A percentile compares a stretch with the other conserved stretches of the same genome.
These are phyloP conservation scores for Mus musculus DNA, from an alignment of 2,113 vertebrate species.

Conservation along the genomic window DNA sequence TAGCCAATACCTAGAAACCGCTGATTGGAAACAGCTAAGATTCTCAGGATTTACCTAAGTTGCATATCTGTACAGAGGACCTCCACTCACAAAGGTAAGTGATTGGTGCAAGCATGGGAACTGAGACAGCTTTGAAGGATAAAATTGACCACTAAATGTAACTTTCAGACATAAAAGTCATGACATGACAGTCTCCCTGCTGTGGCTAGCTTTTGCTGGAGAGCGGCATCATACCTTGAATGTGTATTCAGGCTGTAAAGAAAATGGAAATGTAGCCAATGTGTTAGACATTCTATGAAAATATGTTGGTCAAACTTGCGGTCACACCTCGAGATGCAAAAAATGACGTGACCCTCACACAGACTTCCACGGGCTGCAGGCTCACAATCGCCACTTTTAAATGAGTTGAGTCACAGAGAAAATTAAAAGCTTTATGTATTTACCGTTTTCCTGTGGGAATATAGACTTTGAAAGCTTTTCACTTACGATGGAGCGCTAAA, in stretches of 20 bases:
- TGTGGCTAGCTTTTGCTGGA: background rate
- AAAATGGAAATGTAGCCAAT: constrained; percentile 28
- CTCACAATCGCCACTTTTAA: background rate
- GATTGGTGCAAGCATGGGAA: background rate
- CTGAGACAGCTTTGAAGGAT: background rate
- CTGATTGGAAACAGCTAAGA: constrained; percentile 28
- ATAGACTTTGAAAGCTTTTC: constrained; percentile 52
- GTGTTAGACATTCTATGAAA: constrained; percentile 30
- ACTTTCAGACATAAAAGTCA: background rate
- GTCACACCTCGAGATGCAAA: background rate
- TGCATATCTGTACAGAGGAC: background rate
- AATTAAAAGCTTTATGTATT: background rate
- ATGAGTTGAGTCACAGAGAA: constrained; percentile 6
- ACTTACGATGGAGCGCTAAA: background rate
- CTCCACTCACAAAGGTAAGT: background rate
- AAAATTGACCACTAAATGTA: background rate
- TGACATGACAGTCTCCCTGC: background rate
- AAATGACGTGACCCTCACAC: background rate
- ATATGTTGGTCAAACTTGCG: background rate
- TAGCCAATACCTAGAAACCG: background rate
- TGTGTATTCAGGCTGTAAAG: background rate
- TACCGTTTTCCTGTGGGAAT: constrained; percentile 29
- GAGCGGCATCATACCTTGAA: background rate
- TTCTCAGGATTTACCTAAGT: background rate
- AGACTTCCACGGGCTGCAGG: background rate